Conservation (phyloP, 2,797 vertebrate genomes). For the Carcharodon carcharias region DNA sequence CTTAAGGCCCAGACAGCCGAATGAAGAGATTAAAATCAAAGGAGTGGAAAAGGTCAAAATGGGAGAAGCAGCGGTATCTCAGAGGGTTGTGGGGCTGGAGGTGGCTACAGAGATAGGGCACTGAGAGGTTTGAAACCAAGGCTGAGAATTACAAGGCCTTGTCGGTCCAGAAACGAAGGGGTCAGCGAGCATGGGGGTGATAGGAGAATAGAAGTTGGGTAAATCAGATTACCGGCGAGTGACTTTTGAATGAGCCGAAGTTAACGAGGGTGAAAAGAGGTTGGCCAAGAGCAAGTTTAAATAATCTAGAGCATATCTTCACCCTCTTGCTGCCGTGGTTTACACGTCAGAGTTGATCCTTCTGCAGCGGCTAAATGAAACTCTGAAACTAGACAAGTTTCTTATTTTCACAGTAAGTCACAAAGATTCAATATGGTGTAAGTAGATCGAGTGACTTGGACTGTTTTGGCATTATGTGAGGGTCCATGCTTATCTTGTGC, state of each 20-base stretch:
- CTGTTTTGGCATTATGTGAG: too few species aligned
- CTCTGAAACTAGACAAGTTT: background rate
- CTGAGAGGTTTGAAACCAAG: too few species aligned
- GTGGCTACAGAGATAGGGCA: too few species aligned
- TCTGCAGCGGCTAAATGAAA: background rate
- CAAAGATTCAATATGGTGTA: background rate
- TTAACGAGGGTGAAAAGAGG: background rate
- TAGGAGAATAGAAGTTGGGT: background rate
- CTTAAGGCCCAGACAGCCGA: too few species aligned
- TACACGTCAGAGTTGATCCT: background rate
- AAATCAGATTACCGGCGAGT: background rate
- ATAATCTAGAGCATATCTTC: background rate
- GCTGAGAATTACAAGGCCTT: too few species aligned
- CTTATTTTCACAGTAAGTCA: background rate
- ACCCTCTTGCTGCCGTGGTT: background rate
- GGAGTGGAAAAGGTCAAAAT: too few species aligned
- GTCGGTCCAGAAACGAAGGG: too few species aligned
- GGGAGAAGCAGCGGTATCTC: too few species aligned
- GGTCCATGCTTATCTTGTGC: too few species aligned
- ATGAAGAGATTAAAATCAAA: too few species aligned
- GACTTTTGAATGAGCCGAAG: background rate
- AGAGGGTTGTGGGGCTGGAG: too few species aligned
- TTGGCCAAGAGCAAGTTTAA: background rate
- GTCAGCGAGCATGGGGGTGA: too few species aligned
- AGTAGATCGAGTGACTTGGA: background rate